Percentiles rank a stretch among this genome's conserved stretches.
phyloP scores from a whole-genome alignment of 2,888 invertebrate genomes.

The Oligia latruncula region DNA sequence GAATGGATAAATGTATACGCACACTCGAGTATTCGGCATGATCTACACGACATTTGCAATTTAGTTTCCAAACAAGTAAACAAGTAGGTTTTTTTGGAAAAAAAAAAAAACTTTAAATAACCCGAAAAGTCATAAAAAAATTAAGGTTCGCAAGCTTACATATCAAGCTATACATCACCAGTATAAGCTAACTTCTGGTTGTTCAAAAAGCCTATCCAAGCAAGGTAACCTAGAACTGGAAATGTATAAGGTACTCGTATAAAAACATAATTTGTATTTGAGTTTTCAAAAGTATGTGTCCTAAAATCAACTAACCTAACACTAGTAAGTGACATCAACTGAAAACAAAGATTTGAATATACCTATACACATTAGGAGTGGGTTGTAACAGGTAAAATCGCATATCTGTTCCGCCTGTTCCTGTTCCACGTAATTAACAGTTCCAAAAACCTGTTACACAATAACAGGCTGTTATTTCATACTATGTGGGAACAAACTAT shows the following conservation, averaged over 20 bases:
- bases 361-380: too few relatives aligned
- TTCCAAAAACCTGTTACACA: too few relatives aligned
- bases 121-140: not conserved
- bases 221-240: too few relatives aligned
- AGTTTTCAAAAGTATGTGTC: not conserved
- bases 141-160: not conserved
- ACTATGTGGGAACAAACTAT: too few relatives aligned
- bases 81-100: not conserved
- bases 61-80: not conserved
- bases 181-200: too few relatives aligned
- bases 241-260: not conserved
- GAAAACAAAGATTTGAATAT: not conserved
- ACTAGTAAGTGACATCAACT: not conserved
- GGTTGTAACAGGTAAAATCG: too few relatives aligned
- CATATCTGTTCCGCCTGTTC: too few relatives aligned
- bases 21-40: not conserved
- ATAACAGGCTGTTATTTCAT: too few relatives aligned
- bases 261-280: not conserved
- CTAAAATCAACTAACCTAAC: not conserved
- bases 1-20: slow-evolving; percentile 2
- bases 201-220: too few relatives aligned
- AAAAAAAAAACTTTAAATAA: not conserved
- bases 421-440: too few relatives aligned
- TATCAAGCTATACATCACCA: too few relatives aligned
- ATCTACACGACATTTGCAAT: not conserved